A percentile compares a stretch with the other conserved stretches of the same genome.
Conservation (phyloP, 2,888 invertebrate genomes). For the Apamea epomidion region DNA sequence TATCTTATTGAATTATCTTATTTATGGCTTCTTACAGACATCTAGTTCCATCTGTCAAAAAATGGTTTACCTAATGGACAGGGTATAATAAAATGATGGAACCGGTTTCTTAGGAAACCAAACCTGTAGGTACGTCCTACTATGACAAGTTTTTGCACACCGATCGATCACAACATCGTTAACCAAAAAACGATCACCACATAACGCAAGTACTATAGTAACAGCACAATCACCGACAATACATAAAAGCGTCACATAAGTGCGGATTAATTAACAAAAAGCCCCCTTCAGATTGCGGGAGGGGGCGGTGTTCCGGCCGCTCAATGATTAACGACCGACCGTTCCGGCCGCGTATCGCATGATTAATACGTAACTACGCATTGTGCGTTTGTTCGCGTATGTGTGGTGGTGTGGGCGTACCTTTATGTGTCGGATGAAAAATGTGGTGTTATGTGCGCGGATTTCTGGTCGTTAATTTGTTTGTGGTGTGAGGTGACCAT, state of each 20-base stretch:
- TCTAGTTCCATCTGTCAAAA: too few relatives aligned
- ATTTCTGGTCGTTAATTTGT: conserved; percentile 46
- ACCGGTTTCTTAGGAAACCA: too few relatives aligned
- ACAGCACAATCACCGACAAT: conserved; percentile 66
- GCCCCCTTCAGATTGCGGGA: conserved; percentile 77
- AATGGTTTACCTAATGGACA: too few relatives aligned
- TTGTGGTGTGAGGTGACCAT: conserved; percentile 24
- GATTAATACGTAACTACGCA: conserved; percentile 87
- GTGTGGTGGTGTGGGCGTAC: conserved; percentile 66
- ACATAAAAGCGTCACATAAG: conserved; percentile 74
- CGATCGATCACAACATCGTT: conserved; percentile 38
- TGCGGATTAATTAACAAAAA: conserved; percentile 89
- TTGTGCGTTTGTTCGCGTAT: conserved; percentile 75
- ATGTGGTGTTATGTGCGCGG: conserved; percentile 44
- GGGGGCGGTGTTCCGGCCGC: conserved; percentile 80
- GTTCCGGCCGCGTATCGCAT: conserved; percentile 84
- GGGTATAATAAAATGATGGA: too few relatives aligned
- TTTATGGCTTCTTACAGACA: too few relatives aligned
- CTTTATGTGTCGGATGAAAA: conserved; percentile 63
- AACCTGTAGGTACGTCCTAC: too few relatives aligned
- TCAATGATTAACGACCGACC: conserved; percentile 87
- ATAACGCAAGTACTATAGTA: conserved; percentile 38
- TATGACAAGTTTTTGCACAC: conserved; percentile 13
- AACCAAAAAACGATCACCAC: conserved; percentile 43
- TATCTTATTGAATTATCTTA: too few relatives aligned